phyloP scores from a whole-genome alignment of 2,113 vertebrate species.

The Felis chaus region DNA sequence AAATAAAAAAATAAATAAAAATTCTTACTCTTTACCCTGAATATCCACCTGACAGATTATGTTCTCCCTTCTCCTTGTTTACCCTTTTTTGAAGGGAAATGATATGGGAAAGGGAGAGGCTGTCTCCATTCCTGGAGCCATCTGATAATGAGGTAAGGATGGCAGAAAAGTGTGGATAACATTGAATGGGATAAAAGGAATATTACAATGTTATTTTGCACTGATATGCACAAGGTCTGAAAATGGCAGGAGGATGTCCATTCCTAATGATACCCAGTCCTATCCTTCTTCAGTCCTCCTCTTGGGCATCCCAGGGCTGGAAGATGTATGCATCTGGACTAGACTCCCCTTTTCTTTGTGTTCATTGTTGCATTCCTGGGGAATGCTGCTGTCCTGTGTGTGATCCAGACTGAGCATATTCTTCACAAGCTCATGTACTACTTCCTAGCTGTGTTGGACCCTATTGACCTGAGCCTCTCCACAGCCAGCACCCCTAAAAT shows the following conservation, averaged over 20 bases:
- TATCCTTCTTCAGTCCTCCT: neutral
- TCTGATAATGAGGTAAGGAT: neutral
- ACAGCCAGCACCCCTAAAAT: neutral
- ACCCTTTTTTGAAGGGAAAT: neutral
- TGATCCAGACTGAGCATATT: neutral
- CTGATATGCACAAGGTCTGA: neutral
- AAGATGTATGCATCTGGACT: neutral
- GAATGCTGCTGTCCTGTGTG: neutral
- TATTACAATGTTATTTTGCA: neutral
- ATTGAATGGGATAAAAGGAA: neutral
- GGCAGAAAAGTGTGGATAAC: neutral
- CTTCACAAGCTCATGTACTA: neutral
- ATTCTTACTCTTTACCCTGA: neutral
- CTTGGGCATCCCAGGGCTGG: neutral
- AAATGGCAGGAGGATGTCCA: neutral
- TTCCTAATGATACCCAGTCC: neutral
- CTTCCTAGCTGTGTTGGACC: neutral
- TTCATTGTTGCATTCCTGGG: neutral
- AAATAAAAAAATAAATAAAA: too few species aligned
- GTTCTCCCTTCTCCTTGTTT: neutral
- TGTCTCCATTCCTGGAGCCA: neutral
- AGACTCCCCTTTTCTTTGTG: neutral
- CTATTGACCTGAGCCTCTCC: neutral
- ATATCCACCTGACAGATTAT: neutral
- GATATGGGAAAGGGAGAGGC: neutral